Base-by-base conservation (phyloP, 2,888 invertebrate genomes). In the Amphipyra berbera region DNA sequence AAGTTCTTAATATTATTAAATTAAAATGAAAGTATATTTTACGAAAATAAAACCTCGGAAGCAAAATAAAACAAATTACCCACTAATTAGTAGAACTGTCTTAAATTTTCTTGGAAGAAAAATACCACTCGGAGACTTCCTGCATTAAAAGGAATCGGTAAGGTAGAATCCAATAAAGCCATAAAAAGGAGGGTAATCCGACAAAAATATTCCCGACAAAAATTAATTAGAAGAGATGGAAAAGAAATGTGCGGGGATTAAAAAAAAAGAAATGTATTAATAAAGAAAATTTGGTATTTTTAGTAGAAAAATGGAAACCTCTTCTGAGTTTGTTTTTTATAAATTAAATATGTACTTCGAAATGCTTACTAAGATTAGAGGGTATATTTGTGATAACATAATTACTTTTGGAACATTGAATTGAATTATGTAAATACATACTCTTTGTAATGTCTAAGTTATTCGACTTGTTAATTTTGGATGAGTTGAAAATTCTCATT, bases 161-260 rank as follows among this genome's bases (percentile, higher is more conserved):
- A 63, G 38, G 14, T 48, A 41, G n/a, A 56, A 60, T 50, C 56
- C 55, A 77, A 72, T 67, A 67, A 62, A 50, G 45, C 21, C 9
- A 56, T 15, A 33, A 35, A 49, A 52, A 57, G 6, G 48, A 53
- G 49, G 46, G 56, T 74, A 59, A 47, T 46, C 45, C 42, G n/a
- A 42, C 52, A 50, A 62, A 68, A 56, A 69, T 57, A 61, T 67
- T 53, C 30, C 52, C 48, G 40, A 35, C 53, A 45, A 57, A 76
- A 79, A 79, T 73, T 79, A 78, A 79, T 78, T 76, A 71, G 6
- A 48, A 59, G 5, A 21, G 33, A 65, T 38, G 40, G 61, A 10
- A 64, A 67, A 68, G 73, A 78, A 76, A 58, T 64, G 46, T n/a
- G 14, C 27, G 52, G 46, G 40, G 33, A 70, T 78, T 61, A 65